phyloP scores from a whole-genome alignment of 2,888 invertebrate species.

The Cryptophagus acutangulus region DNA sequence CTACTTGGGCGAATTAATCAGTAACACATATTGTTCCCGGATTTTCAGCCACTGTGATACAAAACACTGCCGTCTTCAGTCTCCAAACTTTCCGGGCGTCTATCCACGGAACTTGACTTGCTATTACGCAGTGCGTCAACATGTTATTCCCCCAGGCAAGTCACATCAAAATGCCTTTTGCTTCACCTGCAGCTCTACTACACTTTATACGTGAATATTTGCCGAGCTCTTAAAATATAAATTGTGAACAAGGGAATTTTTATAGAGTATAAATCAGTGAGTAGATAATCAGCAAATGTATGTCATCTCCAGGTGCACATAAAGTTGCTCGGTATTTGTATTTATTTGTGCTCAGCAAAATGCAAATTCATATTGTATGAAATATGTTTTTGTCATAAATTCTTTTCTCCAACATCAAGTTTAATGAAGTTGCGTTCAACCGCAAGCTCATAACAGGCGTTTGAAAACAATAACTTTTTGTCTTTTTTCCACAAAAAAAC shows the following conservation, averaged over 20 bases:
- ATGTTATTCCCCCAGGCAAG: slow-evolving; percentile 73
- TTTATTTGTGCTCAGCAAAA: too few species aligned
- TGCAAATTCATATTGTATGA: too few species aligned
- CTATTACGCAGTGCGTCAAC: slow-evolving; percentile 83
- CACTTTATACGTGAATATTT: too few species aligned
- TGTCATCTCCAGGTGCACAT: too few species aligned
- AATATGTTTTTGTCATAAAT: slow-evolving; percentile 1
- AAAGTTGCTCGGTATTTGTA: too few species aligned
- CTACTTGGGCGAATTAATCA: slow-evolving; percentile 82
- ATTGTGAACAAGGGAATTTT: too few species aligned
- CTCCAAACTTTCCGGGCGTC: slow-evolving; percentile 88
- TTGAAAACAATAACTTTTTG: neutral
- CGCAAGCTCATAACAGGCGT: neutral
- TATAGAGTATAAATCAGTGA: too few species aligned
- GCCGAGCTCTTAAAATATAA: too few species aligned
- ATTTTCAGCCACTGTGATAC: slow-evolving; percentile 90
- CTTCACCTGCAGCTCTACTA: too few species aligned
- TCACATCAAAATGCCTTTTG: too few species aligned
- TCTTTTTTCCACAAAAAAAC: neutral
- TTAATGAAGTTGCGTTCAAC: neutral
- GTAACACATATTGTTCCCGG: slow-evolving; percentile 86
- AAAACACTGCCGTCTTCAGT: slow-evolving; percentile 83
- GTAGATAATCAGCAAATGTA: too few species aligned
- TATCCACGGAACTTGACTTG: slow-evolving; percentile 93
- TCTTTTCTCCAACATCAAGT: neutral